Base-by-base conservation (phyloP, 2,888 invertebrate species). In the Choristoneura rosaceana region DNA sequence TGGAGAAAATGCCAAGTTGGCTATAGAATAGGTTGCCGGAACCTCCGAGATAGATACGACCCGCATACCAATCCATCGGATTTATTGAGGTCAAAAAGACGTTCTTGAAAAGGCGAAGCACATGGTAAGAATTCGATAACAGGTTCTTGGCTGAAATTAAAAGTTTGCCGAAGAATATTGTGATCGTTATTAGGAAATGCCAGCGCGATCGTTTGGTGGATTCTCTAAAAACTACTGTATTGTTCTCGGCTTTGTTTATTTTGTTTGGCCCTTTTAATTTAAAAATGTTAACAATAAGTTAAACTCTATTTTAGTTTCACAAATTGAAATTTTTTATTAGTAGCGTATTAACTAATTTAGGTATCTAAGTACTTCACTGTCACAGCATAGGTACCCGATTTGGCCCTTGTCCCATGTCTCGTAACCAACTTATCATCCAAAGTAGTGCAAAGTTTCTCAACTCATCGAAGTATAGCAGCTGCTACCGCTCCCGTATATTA, bases 391-490 rank as follows among this genome's bases (percentile, higher is more conserved):
- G 25, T 25, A n/a, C 25, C 25, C 55, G 5, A 25, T 55, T 55
- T 12, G 55, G 55, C 5, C 55, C 55, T 12, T 55, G 59, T 59
- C 59, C n/a, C n/a, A 34, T 59, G 59, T 59, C 34, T 34, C 59
- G 58, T 58, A 17, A 55, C 55, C n/a, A 55, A 55, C 25, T 12
- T 10, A 33, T n/a, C 59, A n/a, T 14, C 59, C 33, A 34, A 59
- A 59, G 59, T 7, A n/a, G 34, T 14, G 38, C 41, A 4, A 61
- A 61, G 41, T 61, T 60, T 61, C 61, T 41, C 38, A 61, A 61
- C 61, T 61, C 61, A 41, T 61, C 61, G 41, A 61, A 61, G 61
- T 59, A 59, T 10, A 61, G 41, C 61, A 61, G 61, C 41, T 61
- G 41, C n/a, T 41, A n/a, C 60, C 61, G n/a, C 7, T 14, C 17